A percentile compares a stretch with the other conserved stretches of the same genome.
Conservation (phyloP, 2,113 vertebrate species). For the Oxyruncus cristatus region DNA sequence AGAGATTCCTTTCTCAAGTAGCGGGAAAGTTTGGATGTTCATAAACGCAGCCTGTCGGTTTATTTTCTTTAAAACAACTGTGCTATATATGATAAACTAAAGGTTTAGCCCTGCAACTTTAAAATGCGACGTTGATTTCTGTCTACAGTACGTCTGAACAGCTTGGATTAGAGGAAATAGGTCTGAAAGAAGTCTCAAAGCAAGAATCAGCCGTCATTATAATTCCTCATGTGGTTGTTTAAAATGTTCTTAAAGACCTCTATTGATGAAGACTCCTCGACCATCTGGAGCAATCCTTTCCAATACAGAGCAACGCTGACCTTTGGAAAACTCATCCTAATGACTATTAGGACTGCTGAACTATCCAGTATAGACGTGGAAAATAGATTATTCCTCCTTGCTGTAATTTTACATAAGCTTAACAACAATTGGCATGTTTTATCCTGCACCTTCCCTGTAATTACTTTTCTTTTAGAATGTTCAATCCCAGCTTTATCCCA, state of each 20-base stretch:
- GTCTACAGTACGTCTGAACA: background rate
- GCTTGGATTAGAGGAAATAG: background rate
- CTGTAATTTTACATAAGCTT: background rate
- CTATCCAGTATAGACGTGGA: background rate
- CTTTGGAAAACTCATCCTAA: background rate
- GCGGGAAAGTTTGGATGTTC: background rate
- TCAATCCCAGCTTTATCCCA: background rate
- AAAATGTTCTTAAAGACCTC: background rate
- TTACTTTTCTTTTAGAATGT: background rate
- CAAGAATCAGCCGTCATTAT: background rate
- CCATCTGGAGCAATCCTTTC: background rate
- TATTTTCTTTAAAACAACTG: background rate
- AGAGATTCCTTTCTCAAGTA: background rate
- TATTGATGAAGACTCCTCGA: background rate
- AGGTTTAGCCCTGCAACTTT: background rate
- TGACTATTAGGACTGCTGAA: background rate
- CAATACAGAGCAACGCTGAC: rapidly evolving
- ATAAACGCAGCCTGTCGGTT: background rate
- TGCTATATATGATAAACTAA: background rate
- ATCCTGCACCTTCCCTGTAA: background rate
- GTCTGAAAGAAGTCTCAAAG: background rate
- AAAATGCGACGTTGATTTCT: background rate
- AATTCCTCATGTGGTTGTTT: background rate
- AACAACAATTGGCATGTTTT: background rate
- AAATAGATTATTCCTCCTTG: background rate